A percentile compares a stretch with the other conserved stretches of the same genome.
Conservation (phyloP, 2,797 vertebrate species). For the Cetoscarus ocellatus region DNA sequence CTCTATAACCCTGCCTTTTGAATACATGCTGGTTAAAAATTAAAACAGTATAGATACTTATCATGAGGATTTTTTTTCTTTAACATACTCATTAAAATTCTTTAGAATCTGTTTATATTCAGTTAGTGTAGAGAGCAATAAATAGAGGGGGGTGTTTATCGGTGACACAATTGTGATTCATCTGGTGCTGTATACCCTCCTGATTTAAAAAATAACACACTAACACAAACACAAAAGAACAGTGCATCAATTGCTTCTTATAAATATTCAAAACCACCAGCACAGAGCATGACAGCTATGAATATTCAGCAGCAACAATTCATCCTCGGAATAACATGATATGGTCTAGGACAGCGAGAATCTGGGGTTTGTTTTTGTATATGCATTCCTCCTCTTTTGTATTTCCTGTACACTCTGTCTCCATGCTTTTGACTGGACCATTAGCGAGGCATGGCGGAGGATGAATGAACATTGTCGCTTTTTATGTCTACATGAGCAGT, state of each 20-base stretch:
- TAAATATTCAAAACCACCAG: slow-evolving; percentile 53
- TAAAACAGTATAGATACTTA: not conserved
- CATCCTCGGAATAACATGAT: slow-evolving; percentile 34
- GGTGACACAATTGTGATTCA: not conserved
- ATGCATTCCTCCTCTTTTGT: not conserved
- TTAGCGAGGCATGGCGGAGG: slow-evolving; percentile 31
- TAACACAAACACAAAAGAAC: not conserved
- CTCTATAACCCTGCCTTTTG: not conserved
- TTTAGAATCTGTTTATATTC: not conserved
- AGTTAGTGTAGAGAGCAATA: not conserved
- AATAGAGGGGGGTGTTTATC: not conserved
- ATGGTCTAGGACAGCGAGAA: slow-evolving; percentile 21
- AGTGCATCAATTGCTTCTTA: slow-evolving; percentile 12
- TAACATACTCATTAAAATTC: not conserved
- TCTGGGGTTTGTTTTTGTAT: slow-evolving; percentile 12
- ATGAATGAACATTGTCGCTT: slow-evolving; percentile 29
- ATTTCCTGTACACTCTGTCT: slow-evolving; percentile 6
- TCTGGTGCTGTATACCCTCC: not conserved
- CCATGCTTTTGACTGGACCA: not conserved
- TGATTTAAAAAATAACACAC: not conserved
- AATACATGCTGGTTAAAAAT: not conserved
- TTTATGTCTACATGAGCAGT: slow-evolving; percentile 53
- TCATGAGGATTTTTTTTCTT: not conserved
- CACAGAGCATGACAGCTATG: slow-evolving; percentile 16
- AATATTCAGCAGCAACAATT: slow-evolving; percentile 57